A percentile compares a stretch with the other conserved stretches of the same genome.
Conservation (phyloP, 2,113 vertebrate genomes). For the Reinhardtius hippoglossoides region DNA sequence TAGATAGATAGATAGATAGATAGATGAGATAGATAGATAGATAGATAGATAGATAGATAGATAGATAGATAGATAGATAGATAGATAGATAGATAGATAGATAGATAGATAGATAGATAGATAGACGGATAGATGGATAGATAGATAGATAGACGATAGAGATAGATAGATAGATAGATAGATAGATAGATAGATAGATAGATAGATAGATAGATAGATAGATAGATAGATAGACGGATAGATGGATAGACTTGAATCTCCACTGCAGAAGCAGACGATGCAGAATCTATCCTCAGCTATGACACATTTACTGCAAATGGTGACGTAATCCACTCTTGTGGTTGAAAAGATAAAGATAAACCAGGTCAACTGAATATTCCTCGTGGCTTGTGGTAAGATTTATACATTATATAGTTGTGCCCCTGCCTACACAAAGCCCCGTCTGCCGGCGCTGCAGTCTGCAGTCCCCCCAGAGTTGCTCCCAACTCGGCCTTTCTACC, state of each 20-base stretch:
- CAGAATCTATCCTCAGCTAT: slow-evolving; percentile 39
- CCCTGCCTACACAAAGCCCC: slow-evolving; percentile 31
- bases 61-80: no score
- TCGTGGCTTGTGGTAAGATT: slow-evolving; percentile 69
- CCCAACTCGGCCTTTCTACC: slow-evolving; percentile 60
- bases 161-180: no score
- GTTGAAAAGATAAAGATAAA: slow-evolving; percentile 70
- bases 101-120: slow-evolving; percentile 7
- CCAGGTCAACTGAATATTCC: slow-evolving; percentile 80
- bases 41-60: no score
- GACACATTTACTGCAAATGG: slow-evolving; percentile 69
- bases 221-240: slow-evolving; percentile 31
- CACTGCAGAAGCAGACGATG: slow-evolving; percentile 34
- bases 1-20: no score
- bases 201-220: slow-evolving; percentile 15
- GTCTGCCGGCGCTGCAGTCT: slow-evolving; percentile 54
- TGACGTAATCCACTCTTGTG: slow-evolving; percentile 56
- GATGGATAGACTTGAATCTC: slow-evolving; percentile 5
- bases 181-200: neutral
- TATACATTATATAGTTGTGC: slow-evolving; percentile 71
- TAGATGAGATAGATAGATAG: no score
- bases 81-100: no score
- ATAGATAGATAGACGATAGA: neutral
- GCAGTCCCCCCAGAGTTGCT: slow-evolving; percentile 40
- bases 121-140: neutral